Evolutionary conservation across 37 sponge, comb jelly and placozoan genomes (phyloP), one percentile per base, ranked within the genome.

Genomic region (Spongilla lacustris): DNA sequence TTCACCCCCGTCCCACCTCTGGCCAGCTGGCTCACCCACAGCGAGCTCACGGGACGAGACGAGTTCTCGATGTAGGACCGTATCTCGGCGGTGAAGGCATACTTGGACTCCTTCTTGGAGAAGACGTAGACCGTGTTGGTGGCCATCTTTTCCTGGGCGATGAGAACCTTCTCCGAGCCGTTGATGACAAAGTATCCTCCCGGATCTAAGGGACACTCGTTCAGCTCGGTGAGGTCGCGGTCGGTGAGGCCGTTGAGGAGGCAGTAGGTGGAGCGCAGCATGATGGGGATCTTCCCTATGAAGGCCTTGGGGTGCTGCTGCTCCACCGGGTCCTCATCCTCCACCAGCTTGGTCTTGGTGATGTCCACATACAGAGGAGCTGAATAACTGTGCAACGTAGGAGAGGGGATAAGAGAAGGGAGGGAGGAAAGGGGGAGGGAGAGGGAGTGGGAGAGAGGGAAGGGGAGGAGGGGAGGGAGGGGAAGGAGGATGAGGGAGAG

Each of bases 61-160:
- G 99, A 99, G 89, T 99, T 99, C 93, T 99, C 99, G 66, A 97
- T 97, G 82, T 96, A 94, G 26, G 99, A 99, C 50, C 99, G 89
- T 24, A 99, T 97, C 84, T 99, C 99, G 31, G 99, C 99, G 17
- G 93, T 91, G 80, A 94, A 94, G 37, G 98, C 96, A 46, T 99
- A 99, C 84, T 99, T 99, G 17, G 96, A 96, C 66, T 99, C 99
- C 41, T 99, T 99, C 96, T 99, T 99, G 80, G 86, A 69, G 87
- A 99, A 99, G 12, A 99, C 95, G 46, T 97, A 97, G 41, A 99
- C 98, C 13, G 99, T 93, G 83, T 99, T 99, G 24, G 99, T 97
- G 30, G 98, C 98, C 99, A 99, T 99, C 74, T 99, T 99, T 85
- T 99, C 99, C 74, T 99, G 99, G 24, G 99, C 99, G 49, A 99